phyloP scores from a whole-genome alignment of 2,797 vertebrate genomes.

The Agapornis canus region DNA sequence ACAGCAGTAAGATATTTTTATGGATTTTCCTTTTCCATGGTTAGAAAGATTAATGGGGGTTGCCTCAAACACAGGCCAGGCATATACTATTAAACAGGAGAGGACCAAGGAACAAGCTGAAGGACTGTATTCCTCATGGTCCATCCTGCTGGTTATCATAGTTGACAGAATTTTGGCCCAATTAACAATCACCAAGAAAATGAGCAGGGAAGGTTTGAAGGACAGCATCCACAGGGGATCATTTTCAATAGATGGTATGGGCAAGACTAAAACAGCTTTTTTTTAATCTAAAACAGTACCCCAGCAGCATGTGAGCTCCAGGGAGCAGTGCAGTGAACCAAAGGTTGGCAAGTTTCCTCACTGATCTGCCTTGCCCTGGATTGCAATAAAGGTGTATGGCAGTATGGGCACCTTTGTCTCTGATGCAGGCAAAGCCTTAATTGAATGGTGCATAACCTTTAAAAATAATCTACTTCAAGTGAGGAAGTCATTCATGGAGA shows the following conservation, averaged over 20 bases:
- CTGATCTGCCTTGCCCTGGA: neutral
- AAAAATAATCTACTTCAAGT: neutral
- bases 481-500: neutral
- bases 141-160: neutral
- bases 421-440: neutral
- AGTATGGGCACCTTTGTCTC: neutral
- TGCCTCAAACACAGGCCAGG: neutral
- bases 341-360: neutral
- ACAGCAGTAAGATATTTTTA: neutral
- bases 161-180: neutral
- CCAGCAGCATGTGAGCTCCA: accelerated
- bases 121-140: neutral
- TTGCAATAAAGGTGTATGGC: neutral
- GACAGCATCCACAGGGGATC: accelerated
- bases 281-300: neutral
- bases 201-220: neutral
- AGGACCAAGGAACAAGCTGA: neutral
- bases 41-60: neutral
- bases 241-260: neutral
- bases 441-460: neutral
- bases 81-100: neutral
- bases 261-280: neutral
- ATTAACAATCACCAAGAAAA: neutral
- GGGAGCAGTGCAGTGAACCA: accelerated
- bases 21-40: neutral